Evolutionary conservation across 1,140 invertebrate genomes (phyloP), one percentile per base, ranked within the genome.

Genomic region (Drosophila sucinea): DNA sequence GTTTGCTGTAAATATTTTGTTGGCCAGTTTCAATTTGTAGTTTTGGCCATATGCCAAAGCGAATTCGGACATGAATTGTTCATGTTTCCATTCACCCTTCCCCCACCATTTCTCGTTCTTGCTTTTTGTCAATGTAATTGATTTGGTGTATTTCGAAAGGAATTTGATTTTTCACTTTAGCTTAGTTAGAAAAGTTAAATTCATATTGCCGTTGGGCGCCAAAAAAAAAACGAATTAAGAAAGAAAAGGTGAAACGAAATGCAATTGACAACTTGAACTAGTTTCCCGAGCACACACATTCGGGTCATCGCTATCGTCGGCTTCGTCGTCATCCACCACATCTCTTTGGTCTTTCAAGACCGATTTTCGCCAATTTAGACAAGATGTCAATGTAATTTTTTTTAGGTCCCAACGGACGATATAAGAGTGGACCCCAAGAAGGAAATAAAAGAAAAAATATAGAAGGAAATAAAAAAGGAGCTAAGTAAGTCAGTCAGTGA

Each of bases 1-100:
- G 74, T 79, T 81, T 86, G 55, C 67, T 58, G 54, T 83, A 76
- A 44, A 35, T 44, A 68, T 74, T 87, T 55, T 33, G 44, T 54
- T 30, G 8, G 61, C 30, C 62, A 87, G 68, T 83, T 89, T 89
- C 80, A 87, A 74, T 89, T 87, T 79, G 68, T 55, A 51, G 58
- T 74, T 79, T 57, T 86, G 82, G 82, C 83, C 67, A 11, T 57
- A 47, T 33, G 79, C 83, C 82, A 86, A 87, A 66, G 63, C 51
- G 25, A 66, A 38, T 10, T 58, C 30, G 30, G 62, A 77, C 75
- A 77, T 77, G 71, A 77, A 70, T 77, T 77, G 75, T 47, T 66
- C 75, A 70, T 77, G 75, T 77, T 73, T 61, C 17, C 17, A 10
- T 33, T 10, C 8, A 58, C 8, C 33, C 33, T 23, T 4, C 10